Conservation (phyloP, 2,113 vertebrate species). For the Lophochroa leadbeateri region DNA sequence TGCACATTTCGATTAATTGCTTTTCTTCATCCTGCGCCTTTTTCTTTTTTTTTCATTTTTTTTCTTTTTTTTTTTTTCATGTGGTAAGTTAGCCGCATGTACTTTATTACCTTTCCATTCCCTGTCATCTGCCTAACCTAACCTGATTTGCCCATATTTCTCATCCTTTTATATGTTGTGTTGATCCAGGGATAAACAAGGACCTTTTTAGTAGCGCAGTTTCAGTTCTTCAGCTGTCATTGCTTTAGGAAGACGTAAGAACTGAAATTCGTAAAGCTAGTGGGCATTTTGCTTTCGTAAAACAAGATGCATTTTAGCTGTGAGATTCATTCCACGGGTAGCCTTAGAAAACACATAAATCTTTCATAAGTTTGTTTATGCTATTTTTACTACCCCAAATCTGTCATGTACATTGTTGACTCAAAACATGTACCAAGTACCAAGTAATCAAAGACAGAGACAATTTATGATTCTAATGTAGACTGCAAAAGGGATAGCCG, state of each 20-base stretch:
- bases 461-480: neutral
- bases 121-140: neutral
- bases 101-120: neutral
- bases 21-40: no score
- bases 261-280: neutral
- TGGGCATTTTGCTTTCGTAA: neutral
- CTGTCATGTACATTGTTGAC: conserved; percentile 29
- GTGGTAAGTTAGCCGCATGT: neutral
- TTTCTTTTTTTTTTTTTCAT: neutral
- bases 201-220: neutral
- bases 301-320: neutral
- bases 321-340: neutral
- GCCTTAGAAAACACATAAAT: conserved; percentile 37
- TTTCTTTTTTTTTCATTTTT: neutral
- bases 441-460: neutral
- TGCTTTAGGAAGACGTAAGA: neutral
- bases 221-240: neutral
- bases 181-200: neutral
- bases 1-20: no score
- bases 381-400: conserved; percentile 50
- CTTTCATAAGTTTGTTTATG: conserved; percentile 53
- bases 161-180: neutral
- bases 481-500: neutral
- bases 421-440: neutral
- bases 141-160: neutral